phyloP scores from a whole-genome alignment of 2,888 invertebrate species.

The Caenorhabditis drosophilae region DNA sequence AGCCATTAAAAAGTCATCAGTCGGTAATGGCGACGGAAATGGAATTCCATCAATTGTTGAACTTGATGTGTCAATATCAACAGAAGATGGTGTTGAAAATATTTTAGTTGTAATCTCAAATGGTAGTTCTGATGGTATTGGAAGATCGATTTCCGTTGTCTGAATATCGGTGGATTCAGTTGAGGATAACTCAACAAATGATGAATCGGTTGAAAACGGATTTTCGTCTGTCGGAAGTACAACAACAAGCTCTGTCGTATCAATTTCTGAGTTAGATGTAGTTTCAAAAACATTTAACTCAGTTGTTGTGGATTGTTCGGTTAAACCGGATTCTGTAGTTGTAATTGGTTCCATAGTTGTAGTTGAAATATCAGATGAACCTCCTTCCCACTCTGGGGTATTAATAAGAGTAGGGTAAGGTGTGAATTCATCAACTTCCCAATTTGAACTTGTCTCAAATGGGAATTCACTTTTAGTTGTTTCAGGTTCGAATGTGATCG shows the following conservation, averaged over 20 bases:
- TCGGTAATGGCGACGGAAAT: background rate
- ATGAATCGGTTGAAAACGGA: background rate
- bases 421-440: too few species aligned
- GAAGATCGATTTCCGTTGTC: background rate
- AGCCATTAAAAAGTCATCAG: slow-evolving; percentile 32
- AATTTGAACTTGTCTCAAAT: too few species aligned
- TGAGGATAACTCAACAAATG: background rate
- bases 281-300: background rate
- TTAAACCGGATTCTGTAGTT: background rate
- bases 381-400: too few species aligned
- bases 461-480: background rate
- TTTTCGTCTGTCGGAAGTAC: background rate
- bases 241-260: background rate
- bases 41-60: slow-evolving; percentile 1
- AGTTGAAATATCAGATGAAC: background rate
- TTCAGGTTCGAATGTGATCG: background rate
- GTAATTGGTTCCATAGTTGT: background rate
- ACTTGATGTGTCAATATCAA: background rate
- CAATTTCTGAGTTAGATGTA: background rate
- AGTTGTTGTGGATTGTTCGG: background rate
- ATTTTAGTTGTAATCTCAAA: background rate
- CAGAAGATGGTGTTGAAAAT: background rate
- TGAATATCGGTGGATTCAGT: background rate
- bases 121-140: background rate
- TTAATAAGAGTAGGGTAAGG: too few species aligned